These are phyloP conservation scores for Matsumurasca onukii DNA, from an alignment of 1,140 invertebrate genomes.

Conservation along the genomic window DNA sequence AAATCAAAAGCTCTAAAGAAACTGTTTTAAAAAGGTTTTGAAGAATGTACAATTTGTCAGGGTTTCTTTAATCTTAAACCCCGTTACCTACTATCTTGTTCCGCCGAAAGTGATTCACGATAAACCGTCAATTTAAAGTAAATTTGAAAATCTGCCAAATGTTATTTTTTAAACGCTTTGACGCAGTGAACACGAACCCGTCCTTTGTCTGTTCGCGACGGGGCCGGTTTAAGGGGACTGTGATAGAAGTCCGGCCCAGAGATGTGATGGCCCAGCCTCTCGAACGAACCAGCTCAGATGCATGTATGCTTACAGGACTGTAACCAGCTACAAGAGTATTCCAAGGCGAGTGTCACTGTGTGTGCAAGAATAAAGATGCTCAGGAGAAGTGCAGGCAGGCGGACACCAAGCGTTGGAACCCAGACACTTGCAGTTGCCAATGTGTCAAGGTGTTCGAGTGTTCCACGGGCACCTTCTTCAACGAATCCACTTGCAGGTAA, in stretches of 20 bases:
- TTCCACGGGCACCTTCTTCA: constrained; percentile 59
- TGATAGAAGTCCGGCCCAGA: too few relatives aligned
- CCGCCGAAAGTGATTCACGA: too few relatives aligned
- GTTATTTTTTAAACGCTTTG: neutral
- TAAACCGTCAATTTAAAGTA: neutral
- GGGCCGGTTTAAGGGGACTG: neutral
- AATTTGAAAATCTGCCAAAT: neutral
- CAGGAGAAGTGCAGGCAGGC: constrained; percentile 55
- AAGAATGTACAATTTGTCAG: too few relatives aligned
- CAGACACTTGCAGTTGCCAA: constrained; percentile 56
- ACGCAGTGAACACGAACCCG: neutral
- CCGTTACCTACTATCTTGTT: too few relatives aligned
- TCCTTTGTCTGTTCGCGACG: neutral
- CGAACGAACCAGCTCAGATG: too few relatives aligned
- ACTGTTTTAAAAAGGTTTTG: too few relatives aligned
- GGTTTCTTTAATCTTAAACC: too few relatives aligned
- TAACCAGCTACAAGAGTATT: constrained; percentile 57
- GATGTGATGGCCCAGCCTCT: too few relatives aligned
- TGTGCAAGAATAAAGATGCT: constrained; percentile 60
- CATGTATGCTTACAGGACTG: constrained; percentile 55
- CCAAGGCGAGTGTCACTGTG: constrained; percentile 57
- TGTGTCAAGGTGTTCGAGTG: constrained; percentile 57
- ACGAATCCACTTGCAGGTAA: constrained; percentile 60
- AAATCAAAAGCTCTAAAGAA: too few relatives aligned
- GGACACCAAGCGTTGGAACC: constrained; percentile 59